Evolutionary conservation across 2,113 vertebrate genomes (phyloP).

Genomic region (Redunca redunca): DNA sequence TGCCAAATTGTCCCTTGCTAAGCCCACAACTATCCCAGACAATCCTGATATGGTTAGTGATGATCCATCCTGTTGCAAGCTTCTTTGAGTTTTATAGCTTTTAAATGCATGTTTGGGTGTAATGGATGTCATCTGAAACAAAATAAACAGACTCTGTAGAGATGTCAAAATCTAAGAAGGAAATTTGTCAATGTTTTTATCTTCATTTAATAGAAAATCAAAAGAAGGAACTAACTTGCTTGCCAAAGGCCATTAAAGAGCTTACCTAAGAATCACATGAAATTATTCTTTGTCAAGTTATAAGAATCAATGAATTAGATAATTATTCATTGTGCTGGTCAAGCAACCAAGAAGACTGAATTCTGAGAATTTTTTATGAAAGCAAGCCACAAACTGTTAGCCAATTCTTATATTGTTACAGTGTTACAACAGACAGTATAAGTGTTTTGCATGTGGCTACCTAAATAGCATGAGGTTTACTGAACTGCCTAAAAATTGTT

Average conservation of each 20-base stretch:
- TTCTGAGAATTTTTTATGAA: background rate
- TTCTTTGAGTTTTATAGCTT: background rate
- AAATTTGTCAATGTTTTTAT: conserved; percentile 27
- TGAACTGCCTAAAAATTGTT: background rate
- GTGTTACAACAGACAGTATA: background rate
- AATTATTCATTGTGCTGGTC: background rate
- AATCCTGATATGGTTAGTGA: background rate
- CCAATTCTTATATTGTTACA: background rate
- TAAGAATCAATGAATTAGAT: background rate
- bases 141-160: background rate
- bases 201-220: conserved; percentile 6
- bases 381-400: background rate
- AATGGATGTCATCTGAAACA: conserved; percentile 20
- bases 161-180: background rate
- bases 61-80: background rate
- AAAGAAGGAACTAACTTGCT: background rate
- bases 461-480: background rate
- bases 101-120: background rate
- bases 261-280: background rate
- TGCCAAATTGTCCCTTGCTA: conserved; percentile 79
- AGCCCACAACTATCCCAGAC: no score
- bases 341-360: background rate
- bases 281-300: background rate
- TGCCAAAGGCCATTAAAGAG: background rate
- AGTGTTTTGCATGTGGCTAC: background rate